Evolutionary conservation across 2,113 vertebrate genomes (phyloP), one percentile per base, ranked within the genome.

Genomic region (Spilogale gracilis): DNA sequence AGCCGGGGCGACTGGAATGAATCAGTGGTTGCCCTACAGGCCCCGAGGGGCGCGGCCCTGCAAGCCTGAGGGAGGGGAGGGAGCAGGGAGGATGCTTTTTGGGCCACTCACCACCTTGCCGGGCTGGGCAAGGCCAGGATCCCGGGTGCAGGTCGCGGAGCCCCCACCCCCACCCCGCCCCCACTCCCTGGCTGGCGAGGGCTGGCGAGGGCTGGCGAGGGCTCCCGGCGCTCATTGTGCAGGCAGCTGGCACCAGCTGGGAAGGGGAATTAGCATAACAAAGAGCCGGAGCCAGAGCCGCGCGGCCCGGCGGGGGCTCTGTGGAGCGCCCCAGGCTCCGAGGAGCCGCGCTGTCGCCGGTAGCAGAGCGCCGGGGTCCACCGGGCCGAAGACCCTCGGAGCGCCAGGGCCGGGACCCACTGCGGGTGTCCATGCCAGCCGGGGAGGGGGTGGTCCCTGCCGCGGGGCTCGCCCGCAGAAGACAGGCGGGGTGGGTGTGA

Each of bases 221-320:
- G 98, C 85, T 90, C 92, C 88, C 82, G 17, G 97, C 96, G 87
- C 90, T 96, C 96, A 96, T 94, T 98, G 98, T 98, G 97, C 96
- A 97, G 96, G 98, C 98, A 97, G 98, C 98, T 98, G 98, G 96
- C 97, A 98, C 98, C 98, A 98, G 98, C 99, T 99, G 99, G 98
- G 97, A 98, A 98, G 98, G 95, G 96, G 95, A 98, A 99, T 99
- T 99, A 98, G 97, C 98, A 98, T 99, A 98, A 99, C 99, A 99
- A 99, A 99, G 98, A 98, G 96, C 98, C 94, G 73, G 96, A 94
- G 98, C 96, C 45, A 97, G 97, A 78, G 97, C 98, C 60, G 96
- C 90, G 91, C 88, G 94, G 97, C 98, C 95, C 96, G 67, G 98
- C 98, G 56, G 90, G 95, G 98, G 97, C 98, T 98, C 95, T 25